Evolutionary conservation across 92 coral and sea anemone species (phyloP).

Genomic region (Palythoa grandis): DNA sequence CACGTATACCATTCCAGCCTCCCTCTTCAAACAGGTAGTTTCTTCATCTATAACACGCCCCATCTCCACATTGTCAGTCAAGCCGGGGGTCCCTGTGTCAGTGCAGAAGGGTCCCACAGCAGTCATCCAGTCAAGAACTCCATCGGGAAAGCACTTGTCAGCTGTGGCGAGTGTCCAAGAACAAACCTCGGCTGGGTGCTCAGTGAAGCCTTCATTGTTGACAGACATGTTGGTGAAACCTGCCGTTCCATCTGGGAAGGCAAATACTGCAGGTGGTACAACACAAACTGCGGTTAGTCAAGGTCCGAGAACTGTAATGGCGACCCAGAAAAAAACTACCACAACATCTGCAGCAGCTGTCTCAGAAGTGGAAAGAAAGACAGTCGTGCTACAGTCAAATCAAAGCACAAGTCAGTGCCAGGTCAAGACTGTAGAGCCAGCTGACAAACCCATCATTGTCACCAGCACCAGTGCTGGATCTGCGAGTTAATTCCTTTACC

Average conservation of each 20-base stretch:
- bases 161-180: background rate
- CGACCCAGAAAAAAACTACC: background rate
- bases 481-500: background rate
- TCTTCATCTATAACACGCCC: constrained; percentile 39
- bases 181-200: background rate
- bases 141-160: background rate
- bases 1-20: constrained; percentile 44
- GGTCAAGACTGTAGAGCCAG: constrained; percentile 8
- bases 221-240: constrained; percentile 5
- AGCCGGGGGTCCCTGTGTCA: constrained; percentile 17
- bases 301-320: background rate
- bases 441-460: background rate
- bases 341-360: background rate
- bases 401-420: background rate
- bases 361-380: background rate
- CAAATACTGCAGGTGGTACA: background rate
- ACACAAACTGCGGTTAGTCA: background rate
- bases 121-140: background rate
- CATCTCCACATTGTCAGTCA: constrained; percentile 28
- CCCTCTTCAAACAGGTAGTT: constrained; percentile 40
- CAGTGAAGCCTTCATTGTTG: background rate
- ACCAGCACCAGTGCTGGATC: background rate
- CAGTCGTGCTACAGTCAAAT: constrained; percentile 26
- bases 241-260: constrained; percentile 1
- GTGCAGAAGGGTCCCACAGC: background rate